Conservation (phyloP, 2,113 vertebrate genomes). For the Sciurus niger region DNA sequence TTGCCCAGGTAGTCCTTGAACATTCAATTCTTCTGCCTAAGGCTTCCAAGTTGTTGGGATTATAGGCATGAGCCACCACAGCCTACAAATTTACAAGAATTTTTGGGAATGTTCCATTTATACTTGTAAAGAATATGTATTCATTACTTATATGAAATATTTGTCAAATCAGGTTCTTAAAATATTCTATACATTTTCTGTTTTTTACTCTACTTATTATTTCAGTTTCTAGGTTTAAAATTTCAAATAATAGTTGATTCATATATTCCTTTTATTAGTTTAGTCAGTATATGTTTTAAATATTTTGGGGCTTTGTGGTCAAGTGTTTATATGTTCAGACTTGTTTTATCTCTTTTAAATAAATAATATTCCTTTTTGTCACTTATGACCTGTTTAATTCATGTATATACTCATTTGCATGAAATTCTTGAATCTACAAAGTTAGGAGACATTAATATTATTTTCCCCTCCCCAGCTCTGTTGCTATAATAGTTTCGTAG, state of each 20-base stretch:
- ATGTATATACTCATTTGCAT: not conserved
- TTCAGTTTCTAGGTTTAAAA: constrained; percentile 24
- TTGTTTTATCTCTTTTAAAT: not conserved
- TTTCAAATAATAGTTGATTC: not conserved
- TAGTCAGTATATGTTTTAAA: not conserved
- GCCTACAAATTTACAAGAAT: not conserved
- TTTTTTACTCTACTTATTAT: not conserved
- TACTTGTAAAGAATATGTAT: not conserved
- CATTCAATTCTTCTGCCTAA: too few species aligned
- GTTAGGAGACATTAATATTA: not conserved
- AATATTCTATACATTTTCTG: not conserved
- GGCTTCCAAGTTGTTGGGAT: too few species aligned
- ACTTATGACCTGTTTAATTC: not conserved
- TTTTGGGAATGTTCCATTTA: not conserved
- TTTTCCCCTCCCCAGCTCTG: not conserved
- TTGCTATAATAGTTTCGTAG: not conserved
- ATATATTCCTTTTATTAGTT: not conserved
- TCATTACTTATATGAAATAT: not conserved
- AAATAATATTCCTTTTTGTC: not conserved
- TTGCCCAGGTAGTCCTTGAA: too few species aligned
- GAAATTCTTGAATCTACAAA: not conserved
- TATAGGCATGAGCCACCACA: too few species aligned
- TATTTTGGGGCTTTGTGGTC: not conserved
- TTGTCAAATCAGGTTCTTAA: not conserved
- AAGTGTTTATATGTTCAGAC: not conserved